Conservation (phyloP, 2,888 invertebrate genomes). For the Colostygia pectinataria region DNA sequence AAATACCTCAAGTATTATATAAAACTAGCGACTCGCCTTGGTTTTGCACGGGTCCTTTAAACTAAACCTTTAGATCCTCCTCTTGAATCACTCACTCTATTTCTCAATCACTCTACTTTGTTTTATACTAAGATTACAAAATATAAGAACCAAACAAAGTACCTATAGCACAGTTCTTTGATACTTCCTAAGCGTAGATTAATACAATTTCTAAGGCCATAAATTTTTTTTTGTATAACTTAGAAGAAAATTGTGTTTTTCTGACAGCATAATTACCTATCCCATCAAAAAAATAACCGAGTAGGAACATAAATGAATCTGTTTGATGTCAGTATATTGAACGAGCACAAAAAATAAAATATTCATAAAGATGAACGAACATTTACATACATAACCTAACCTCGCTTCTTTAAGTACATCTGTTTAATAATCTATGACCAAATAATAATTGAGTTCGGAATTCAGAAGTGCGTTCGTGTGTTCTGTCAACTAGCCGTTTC, state of each 20-base stretch:
- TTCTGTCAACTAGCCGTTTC: slow-evolving; percentile 37
- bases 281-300: slow-evolving; percentile 17
- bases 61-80: too few relatives aligned
- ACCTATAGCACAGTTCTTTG: too few relatives aligned
- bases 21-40: too few relatives aligned
- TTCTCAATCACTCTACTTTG: too few relatives aligned
- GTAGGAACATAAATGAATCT: slow-evolving; percentile 22
- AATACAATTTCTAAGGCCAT: neutral
- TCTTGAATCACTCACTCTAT: too few relatives aligned
- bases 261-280: slow-evolving; percentile 28
- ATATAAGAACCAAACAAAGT: too few relatives aligned
- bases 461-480: slow-evolving; percentile 42
- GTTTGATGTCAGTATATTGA: slow-evolving; percentile 29
- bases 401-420: slow-evolving; percentile 23
- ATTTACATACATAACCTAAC: slow-evolving; percentile 19
- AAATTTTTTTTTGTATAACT: neutral
- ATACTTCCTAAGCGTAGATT: too few relatives aligned
- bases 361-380: slow-evolving; percentile 21
- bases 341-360: slow-evolving; percentile 24
- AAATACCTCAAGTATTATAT: too few relatives aligned
- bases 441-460: slow-evolving; percentile 39
- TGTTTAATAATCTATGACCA: slow-evolving; percentile 33
- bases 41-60: too few relatives aligned
- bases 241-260: slow-evolving; percentile 19
- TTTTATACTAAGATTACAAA: too few relatives aligned